phyloP scores from a whole-genome alignment of 1,140 invertebrate species.

The Bombus huntii region DNA sequence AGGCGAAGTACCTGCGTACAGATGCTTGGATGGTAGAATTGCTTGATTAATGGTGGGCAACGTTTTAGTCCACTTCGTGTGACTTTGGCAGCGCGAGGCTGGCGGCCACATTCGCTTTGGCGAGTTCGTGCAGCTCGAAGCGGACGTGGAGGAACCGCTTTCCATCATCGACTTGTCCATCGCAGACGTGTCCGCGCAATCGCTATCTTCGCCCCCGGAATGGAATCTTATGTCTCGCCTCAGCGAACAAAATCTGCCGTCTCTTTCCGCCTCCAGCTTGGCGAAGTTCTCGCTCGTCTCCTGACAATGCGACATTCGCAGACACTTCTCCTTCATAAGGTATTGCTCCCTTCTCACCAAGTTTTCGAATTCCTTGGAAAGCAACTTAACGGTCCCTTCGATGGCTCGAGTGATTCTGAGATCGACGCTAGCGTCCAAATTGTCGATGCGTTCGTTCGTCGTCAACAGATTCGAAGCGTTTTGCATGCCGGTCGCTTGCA shows the following conservation, averaged over 20 bases:
- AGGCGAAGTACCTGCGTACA: slow-evolving; percentile 75
- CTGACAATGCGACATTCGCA: slow-evolving; percentile 61
- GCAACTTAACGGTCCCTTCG: slow-evolving; percentile 78
- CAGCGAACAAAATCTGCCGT: slow-evolving; percentile 59
- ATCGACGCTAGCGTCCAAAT: slow-evolving; percentile 69
- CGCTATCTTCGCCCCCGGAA: slow-evolving; percentile 78
- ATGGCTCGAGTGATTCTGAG: slow-evolving; percentile 76
- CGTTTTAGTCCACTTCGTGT: slow-evolving; percentile 79
- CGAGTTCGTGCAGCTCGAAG: slow-evolving; percentile 86
- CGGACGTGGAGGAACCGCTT: slow-evolving; percentile 86
- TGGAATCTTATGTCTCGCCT: slow-evolving; percentile 69
- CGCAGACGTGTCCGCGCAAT: slow-evolving; percentile 73
- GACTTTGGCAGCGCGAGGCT: slow-evolving; percentile 77
- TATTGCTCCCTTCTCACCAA: slow-evolving; percentile 74
- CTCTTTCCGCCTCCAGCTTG: slow-evolving; percentile 74
- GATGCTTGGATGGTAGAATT: slow-evolving; percentile 77
- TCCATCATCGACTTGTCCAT: slow-evolving; percentile 84
- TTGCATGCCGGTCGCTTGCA: not conserved
- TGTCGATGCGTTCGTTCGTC: slow-evolving; percentile 44
- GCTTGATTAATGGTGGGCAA: slow-evolving; percentile 78
- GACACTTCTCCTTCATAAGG: slow-evolving; percentile 68
- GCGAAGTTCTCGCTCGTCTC: slow-evolving; percentile 74
- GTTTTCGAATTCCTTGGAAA: slow-evolving; percentile 80
- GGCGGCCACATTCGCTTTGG: slow-evolving; percentile 85
- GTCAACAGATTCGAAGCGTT: slow-evolving; percentile 7